These are phyloP conservation scores for Ladona fulva DNA, from an alignment of 1,140 invertebrate genomes.

Conservation along the genomic window DNA sequence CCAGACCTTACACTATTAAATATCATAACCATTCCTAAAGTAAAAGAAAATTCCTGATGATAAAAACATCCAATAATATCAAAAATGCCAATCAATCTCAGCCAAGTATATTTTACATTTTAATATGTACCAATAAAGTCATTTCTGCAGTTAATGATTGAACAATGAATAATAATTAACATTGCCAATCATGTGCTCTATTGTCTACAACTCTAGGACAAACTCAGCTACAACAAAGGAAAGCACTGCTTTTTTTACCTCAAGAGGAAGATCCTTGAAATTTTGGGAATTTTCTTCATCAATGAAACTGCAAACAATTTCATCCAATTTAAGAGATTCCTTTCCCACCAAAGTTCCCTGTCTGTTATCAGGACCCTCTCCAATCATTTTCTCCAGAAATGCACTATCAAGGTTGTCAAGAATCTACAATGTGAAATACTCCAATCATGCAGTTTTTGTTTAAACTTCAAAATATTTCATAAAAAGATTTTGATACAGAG, in stretches of 20 bases:
- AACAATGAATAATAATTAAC: not conserved
- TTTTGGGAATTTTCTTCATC: not conserved
- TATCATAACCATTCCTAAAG: too few species aligned
- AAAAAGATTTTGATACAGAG: not conserved
- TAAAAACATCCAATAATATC: too few species aligned
- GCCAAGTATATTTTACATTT: too few species aligned
- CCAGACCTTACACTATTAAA: too few species aligned
- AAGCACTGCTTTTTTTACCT: not conserved
- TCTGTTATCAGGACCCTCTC: slow-evolving; percentile 35
- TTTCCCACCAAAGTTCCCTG: slow-evolving; percentile 33
- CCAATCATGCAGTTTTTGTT: not conserved
- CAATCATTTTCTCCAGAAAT: slow-evolving; percentile 31
- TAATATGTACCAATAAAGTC: too few species aligned
- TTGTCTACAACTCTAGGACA: not conserved
- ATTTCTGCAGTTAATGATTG: too few species aligned
- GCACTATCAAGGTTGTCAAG: slow-evolving; percentile 31
- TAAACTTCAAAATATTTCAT: not conserved
- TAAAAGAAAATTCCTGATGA: too few species aligned
- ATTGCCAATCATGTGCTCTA: not conserved
- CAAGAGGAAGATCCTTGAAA: not conserved
- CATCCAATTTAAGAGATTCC: not conserved
- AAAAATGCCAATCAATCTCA: too few species aligned
- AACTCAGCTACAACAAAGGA: not conserved
- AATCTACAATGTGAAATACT: slow-evolving; percentile 22
- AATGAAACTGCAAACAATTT: not conserved